Conservation (phyloP, 2,113 vertebrate species). For the Balaenoptera acutorostrata region DNA sequence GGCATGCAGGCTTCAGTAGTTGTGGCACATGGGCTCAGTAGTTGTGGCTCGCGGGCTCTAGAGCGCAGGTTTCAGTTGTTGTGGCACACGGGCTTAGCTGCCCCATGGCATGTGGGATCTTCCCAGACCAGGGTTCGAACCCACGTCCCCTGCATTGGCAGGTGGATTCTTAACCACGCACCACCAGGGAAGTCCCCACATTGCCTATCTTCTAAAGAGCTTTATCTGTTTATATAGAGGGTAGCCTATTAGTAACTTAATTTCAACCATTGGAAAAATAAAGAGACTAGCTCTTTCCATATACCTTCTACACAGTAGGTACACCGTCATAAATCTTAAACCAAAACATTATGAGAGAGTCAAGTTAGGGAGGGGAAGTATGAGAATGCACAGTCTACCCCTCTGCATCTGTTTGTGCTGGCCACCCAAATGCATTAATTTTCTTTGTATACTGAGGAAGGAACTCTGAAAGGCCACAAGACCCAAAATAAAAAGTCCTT, state of each 20-base stretch:
- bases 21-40: too few relatives aligned
- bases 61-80: too few relatives aligned
- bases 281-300: neutral
- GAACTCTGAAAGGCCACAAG: neutral
- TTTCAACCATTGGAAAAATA: conserved; percentile 14
- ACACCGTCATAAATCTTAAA: neutral
- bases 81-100: too few relatives aligned
- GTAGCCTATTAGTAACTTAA: conserved; percentile 21
- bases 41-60: too few relatives aligned
- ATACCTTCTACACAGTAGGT: neutral
- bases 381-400: neutral
- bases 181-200: neutral
- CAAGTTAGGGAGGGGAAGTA: neutral
- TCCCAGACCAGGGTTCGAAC: too few relatives aligned
- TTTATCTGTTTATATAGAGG: conserved; percentile 15
- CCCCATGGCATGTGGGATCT: too few relatives aligned
- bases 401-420: neutral
- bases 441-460: neutral
- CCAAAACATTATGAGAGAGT: neutral
- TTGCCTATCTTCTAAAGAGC: conserved; percentile 21
- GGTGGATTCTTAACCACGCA: too few relatives aligned
- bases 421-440: neutral
- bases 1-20: too few relatives aligned
- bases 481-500: neutral
- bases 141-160: too few relatives aligned